A percentile compares a stretch with the other conserved stretches of the same genome.
Evolutionary conservation across 2,888 invertebrate species (phyloP).

Genomic region (Tridacna gigas): DNA sequence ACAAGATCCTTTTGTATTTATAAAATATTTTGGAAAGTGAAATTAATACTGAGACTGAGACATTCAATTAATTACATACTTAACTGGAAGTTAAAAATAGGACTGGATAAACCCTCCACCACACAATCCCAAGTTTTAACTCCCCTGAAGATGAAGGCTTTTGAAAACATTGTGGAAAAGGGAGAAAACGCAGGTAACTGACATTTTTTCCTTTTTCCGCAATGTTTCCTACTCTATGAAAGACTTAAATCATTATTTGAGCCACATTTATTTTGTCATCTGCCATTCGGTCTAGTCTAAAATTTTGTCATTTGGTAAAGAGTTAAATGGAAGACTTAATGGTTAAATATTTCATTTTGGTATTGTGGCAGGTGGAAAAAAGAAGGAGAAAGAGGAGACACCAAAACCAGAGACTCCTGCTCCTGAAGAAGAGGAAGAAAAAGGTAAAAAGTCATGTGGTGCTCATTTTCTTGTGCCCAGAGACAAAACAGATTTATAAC

Average conservation of each 20-base stretch:
- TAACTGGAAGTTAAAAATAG: too few species aligned
- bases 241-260: too few species aligned
- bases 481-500: background rate
- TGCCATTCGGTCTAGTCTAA: too few species aligned
- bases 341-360: background rate
- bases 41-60: too few species aligned
- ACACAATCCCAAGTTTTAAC: background rate
- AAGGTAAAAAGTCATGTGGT: slow-evolving; percentile 29
- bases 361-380: slow-evolving; percentile 32
- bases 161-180: background rate
- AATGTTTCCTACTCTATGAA: too few species aligned
- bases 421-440: slow-evolving; percentile 58
- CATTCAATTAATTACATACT: too few species aligned
- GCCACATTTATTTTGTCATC: too few species aligned
- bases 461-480: background rate
- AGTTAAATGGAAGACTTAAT: background rate
- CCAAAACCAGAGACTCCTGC: slow-evolving; percentile 64
- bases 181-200: too few species aligned
- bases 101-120: background rate
- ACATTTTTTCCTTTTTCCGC: too few species aligned
- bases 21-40: too few species aligned
- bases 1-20: too few species aligned
- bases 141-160: background rate
- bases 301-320: background rate
- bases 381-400: slow-evolving; percentile 64